Conservation (phyloP, 2,888 invertebrate species). For the Rambutsinella grinnellia region DNA sequence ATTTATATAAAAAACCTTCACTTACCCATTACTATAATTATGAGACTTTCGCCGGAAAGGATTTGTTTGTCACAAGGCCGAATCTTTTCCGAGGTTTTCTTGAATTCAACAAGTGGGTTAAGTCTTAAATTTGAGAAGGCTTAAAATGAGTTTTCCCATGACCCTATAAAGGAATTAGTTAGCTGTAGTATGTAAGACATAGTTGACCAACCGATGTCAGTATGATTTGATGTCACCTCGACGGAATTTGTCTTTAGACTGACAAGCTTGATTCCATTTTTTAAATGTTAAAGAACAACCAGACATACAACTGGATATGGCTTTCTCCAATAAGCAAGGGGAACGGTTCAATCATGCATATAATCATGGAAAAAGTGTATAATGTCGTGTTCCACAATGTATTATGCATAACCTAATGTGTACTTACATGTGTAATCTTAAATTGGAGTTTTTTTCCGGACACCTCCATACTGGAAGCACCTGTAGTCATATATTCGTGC, state of each 20-base stretch:
- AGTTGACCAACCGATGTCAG: background rate
- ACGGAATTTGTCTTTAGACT: constrained; percentile 23
- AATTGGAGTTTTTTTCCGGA: background rate
- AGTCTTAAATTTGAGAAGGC: no score
- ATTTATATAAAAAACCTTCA: background rate
- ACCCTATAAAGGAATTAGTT: no score
- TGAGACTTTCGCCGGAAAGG: background rate
- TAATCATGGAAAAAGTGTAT: constrained; percentile 22
- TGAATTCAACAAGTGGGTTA: background rate
- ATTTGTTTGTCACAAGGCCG: background rate
- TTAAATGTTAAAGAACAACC: constrained; percentile 48
- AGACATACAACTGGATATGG: background rate
- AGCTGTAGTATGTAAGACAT: no score
- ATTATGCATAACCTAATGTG: background rate
- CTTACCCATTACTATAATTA: background rate
- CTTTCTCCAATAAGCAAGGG: constrained; percentile 32
- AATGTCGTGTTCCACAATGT: constrained; percentile 6
- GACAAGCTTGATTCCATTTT: constrained; percentile 29
- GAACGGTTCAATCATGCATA: constrained; percentile 14
- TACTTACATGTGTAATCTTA: constrained; percentile 1
- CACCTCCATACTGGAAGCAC: constrained; percentile 21
- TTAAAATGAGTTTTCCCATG: no score
- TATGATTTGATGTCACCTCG: constrained; percentile 29
- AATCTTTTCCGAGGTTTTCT: background rate
- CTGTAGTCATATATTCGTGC: constrained; percentile 58